Percentiles rank a stretch among this genome's conserved stretches.
These are phyloP conservation scores for Campaea margaritaria DNA, from an alignment of 2,888 invertebrate genomes.

Conservation along the genomic window DNA sequence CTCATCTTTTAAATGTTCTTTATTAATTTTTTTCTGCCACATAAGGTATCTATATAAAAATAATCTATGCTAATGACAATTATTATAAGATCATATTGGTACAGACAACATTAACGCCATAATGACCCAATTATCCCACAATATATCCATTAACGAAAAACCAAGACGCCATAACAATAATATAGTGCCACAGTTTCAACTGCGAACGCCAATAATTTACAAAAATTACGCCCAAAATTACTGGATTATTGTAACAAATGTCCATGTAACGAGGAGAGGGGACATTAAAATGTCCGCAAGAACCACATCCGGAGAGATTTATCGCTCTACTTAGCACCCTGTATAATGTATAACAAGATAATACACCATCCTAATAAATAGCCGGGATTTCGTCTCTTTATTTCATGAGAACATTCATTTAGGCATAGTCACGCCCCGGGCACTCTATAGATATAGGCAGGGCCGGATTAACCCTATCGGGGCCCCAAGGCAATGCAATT, in stretches of 20 bases:
- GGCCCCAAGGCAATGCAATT: too few species aligned
- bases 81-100: too few species aligned
- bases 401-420: neutral
- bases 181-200: slow-evolving; percentile 21
- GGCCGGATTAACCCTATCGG: too few species aligned
- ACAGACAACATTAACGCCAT: neutral
- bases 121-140: slow-evolving; percentile 1
- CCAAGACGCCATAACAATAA: slow-evolving; percentile 14
- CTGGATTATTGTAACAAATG: slow-evolving; percentile 61
- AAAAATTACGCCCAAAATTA: slow-evolving; percentile 55
- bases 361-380: slow-evolving; percentile 3
- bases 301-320: slow-evolving; percentile 51
- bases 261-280: slow-evolving; percentile 51
- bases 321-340: slow-evolving; percentile 46
- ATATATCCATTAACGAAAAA: slow-evolving; percentile 4
- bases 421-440: neutral
- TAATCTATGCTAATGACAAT: too few species aligned
- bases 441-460: too few species aligned
- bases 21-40: too few species aligned
- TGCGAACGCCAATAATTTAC: slow-evolving; percentile 43
- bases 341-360: slow-evolving; percentile 23
- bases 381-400: neutral
- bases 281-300: slow-evolving; percentile 57
- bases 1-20: too few species aligned
- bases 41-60: too few species aligned